Base-by-base conservation (phyloP, 1,140 invertebrate genomes). In the Pseudomyrmex sp. region DNA sequence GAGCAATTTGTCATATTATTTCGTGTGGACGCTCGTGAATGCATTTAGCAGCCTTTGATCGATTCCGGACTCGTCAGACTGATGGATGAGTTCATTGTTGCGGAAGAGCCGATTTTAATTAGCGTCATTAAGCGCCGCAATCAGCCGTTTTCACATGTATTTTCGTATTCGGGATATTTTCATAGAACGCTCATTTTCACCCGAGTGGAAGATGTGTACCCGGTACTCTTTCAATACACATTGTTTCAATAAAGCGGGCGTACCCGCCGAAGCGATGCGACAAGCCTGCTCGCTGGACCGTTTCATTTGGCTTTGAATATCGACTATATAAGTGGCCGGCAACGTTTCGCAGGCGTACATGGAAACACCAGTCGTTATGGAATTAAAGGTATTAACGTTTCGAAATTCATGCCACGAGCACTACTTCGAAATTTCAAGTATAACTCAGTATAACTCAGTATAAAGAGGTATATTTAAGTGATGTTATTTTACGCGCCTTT, bases 261-360 rank as follows among this genome's bases (percentile, higher is more conserved):
- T n/a, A 26, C 2, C 23, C n/a, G 26, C 23, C 62, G 46, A 35
- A 66, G 48, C 74, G 26, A 46, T n/a, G n/a, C 46, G 73, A 76
- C 26, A 23, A 77, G 48, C 58, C 73, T 62, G 58, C 59, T 66
- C 48, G 9, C 18, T 77, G 62, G 62, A 77, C 62, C 62, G 26
- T 77, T 77, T 77, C 62, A 68, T 77, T 77, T 77, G 18, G 48
- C 62, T 77, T 68, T 66, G 74, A 77, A 66, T 66, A 66, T 77
- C 62, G 74, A 77, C 74, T 77, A 54, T 68, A 77, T 66, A 18
- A 62, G 8, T 77, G 48, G 18, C 50, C 48, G 74, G 26, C 48
- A 77, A 68, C 48, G 48, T 77, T 77, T 66, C 62, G 54, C 62
- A 77, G 26, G 26, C 50, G 18, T 66, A 18, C 26, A 35, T 26